Evolutionary conservation across 2,888 invertebrate genomes (phyloP).

Genomic region (Eremobia ochroleuca): DNA sequence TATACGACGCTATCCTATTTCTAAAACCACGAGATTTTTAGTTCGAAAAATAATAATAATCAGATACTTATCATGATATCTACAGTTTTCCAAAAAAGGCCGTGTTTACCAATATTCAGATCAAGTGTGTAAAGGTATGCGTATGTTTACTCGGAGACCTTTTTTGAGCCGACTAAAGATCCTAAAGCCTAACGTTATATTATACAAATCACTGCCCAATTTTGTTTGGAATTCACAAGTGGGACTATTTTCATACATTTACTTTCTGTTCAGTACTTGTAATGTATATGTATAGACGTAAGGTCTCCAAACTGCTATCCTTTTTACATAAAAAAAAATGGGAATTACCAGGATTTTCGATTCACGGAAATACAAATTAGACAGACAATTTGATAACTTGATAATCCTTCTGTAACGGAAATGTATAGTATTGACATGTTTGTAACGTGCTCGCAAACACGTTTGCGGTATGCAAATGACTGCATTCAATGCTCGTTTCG

Average conservation of each 20-base stretch:
- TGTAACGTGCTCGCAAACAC: conserved; percentile 57
- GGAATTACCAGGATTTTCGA: not conserved
- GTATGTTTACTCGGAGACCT: conserved; percentile 40
- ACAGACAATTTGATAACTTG: conserved; percentile 9
- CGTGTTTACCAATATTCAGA: conserved; percentile 47
- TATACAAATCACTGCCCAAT: conserved; percentile 58
- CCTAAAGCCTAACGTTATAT: conserved; percentile 41
- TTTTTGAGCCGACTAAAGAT: conserved; percentile 54
- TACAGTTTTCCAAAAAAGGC: conserved; percentile 29
- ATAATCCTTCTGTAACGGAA: conserved; percentile 26
- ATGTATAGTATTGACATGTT: conserved; percentile 33
- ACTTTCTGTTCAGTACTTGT: conserved; percentile 30
- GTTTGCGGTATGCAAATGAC: conserved; percentile 54
- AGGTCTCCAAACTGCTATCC: not conserved
- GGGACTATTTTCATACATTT: conserved; percentile 39
- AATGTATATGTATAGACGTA: conserved; percentile 33
- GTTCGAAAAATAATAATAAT: not conserved
- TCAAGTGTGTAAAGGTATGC: conserved; percentile 39
- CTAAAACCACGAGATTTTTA: conserved; percentile 1
- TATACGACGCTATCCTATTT: not conserved
- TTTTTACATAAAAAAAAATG: not conserved
- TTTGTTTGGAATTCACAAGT: conserved; percentile 44
- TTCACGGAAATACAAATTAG: not conserved
- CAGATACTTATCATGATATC: conserved; percentile 18
- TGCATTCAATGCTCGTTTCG: conserved; percentile 55